Evolutionary conservation across 1,140 invertebrate genomes (phyloP), one percentile per base, ranked within the genome.

Genomic region (Glossosoma conforme): DNA sequence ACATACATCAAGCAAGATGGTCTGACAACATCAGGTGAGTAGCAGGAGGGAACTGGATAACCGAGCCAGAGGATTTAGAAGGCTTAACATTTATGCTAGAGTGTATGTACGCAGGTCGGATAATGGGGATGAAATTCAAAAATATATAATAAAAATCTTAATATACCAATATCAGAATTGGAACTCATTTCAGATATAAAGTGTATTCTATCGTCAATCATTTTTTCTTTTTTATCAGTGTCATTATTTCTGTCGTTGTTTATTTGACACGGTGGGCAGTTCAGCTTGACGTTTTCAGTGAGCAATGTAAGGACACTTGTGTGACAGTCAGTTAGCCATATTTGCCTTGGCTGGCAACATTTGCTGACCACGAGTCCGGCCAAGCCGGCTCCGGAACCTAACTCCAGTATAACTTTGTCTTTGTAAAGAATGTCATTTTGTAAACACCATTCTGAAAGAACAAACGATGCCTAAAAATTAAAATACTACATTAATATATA

Each of bases 371-470:
- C 62, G n/a, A 80, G 54, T 32, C 78, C 78, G 21, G 74, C 68
- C 41, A 80, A 63, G 36, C 79, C 79, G 40, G 77, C 64, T 35
- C 79, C 79, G 20, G 75, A 77, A 42, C 79, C 79, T 42, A 81
- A 62, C 66, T 81, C 79, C 8, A 81, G 44, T n/a, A 81, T 49
- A 38, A 45, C 61, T 67, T 76, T 77, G 11, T 57, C 48, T 13
- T 58, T 21, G 1, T 80, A 60, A 18, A 52, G 21, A 17, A 61
- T 21, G 56, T 59, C 66, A 57, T 80, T 71, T 48, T 54, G 45
- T 17, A 72, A 52, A 44, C 71, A 76, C 77, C 77, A 81, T 59
- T 79, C 72, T 28, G 72, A 70, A 45, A 81, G 61, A 36, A 65
- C 67, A 45, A 70, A 58, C 20, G 71, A 66, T 20, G 75, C 77